Evolutionary conservation across 1,140 invertebrate genomes (phyloP).

Genomic region (Tenebrio molitor): DNA sequence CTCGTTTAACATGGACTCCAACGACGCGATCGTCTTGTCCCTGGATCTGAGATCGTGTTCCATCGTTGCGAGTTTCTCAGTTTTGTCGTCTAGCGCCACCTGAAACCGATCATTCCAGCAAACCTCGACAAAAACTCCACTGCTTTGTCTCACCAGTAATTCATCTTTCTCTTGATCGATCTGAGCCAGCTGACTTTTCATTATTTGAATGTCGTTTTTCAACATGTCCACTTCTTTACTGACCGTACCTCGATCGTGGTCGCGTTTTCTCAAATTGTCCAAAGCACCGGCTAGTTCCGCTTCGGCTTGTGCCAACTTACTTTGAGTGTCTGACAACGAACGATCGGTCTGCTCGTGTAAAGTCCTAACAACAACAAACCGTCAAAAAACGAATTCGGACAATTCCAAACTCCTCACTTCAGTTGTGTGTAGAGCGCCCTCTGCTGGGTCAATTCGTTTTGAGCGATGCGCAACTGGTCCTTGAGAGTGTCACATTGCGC

Average conservation of each 20-base stretch:
- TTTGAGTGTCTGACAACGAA: slow-evolving; percentile 62
- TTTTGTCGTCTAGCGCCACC: slow-evolving; percentile 65
- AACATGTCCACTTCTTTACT: slow-evolving; percentile 58
- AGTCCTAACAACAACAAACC: slow-evolving; percentile 55
- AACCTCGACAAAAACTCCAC: no score
- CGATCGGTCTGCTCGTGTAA: slow-evolving; percentile 65
- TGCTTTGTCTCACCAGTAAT: slow-evolving; percentile 59
- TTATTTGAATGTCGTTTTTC: slow-evolving; percentile 58
- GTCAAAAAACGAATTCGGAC: no score
- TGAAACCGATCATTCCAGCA: slow-evolving; percentile 55
- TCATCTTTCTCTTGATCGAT: slow-evolving; percentile 65
- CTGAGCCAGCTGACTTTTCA: slow-evolving; percentile 61
- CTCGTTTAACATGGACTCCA: slow-evolving; percentile 57
- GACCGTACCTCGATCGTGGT: slow-evolving; percentile 49
- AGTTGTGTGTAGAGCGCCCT: slow-evolving; percentile 61
- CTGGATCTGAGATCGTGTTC: slow-evolving; percentile 60
- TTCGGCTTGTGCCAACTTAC: slow-evolving; percentile 60
- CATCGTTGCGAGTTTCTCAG: slow-evolving; percentile 61
- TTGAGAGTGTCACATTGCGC: slow-evolving; percentile 60
- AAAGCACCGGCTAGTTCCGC: slow-evolving; percentile 58
- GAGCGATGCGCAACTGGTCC: slow-evolving; percentile 56
- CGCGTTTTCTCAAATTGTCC: slow-evolving; percentile 55
- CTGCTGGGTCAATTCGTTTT: slow-evolving; percentile 61
- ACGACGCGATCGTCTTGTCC: slow-evolving; percentile 48
- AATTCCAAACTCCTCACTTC: no score